phyloP scores from a whole-genome alignment of 92 coral and sea anemone species.

The Heteractis magnifica region DNA sequence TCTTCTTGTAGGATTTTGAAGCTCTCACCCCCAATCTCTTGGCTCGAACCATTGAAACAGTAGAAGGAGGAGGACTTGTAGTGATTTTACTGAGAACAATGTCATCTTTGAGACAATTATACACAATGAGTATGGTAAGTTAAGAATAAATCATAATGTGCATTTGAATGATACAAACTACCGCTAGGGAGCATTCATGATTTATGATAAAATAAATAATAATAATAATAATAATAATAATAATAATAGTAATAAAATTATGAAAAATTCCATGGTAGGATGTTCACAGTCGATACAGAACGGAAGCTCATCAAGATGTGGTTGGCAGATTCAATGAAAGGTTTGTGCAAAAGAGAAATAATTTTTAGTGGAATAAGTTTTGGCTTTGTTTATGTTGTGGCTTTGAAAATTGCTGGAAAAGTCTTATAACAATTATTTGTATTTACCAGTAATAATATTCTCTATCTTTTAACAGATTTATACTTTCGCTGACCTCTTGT shows the following conservation, averaged over 20 bases:
- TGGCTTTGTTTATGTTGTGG: neutral
- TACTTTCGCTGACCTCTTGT: slow-evolving; percentile 85
- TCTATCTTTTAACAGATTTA: slow-evolving; percentile 60
- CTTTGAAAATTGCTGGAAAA: neutral
- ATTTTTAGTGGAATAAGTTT: neutral
- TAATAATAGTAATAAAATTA: no score
- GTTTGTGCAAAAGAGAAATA: slow-evolving; percentile 31
- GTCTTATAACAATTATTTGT: neutral
- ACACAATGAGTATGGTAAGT: slow-evolving; percentile 85
- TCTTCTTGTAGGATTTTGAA: slow-evolving; percentile 76
- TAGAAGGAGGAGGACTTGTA: slow-evolving; percentile 91
- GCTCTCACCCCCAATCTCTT: slow-evolving; percentile 94
- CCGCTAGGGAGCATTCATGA: no score
- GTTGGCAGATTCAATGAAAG: slow-evolving; percentile 97
- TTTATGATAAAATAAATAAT: no score
- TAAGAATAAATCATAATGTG: neutral
- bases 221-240: no score
- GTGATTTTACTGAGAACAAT: slow-evolving; percentile 82
- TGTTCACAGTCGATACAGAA: slow-evolving; percentile 94
- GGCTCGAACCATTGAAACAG: slow-evolving; percentile 97
- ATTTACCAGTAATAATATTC: neutral
- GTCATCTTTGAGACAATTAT: slow-evolving; percentile 89
- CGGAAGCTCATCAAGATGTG: slow-evolving; percentile 98
- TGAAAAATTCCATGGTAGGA: slow-evolving; percentile 48
- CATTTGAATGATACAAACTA: no score